Evolutionary conservation across 2,113 vertebrate species (phyloP).

Genomic region (Tringa solitaria): DNA sequence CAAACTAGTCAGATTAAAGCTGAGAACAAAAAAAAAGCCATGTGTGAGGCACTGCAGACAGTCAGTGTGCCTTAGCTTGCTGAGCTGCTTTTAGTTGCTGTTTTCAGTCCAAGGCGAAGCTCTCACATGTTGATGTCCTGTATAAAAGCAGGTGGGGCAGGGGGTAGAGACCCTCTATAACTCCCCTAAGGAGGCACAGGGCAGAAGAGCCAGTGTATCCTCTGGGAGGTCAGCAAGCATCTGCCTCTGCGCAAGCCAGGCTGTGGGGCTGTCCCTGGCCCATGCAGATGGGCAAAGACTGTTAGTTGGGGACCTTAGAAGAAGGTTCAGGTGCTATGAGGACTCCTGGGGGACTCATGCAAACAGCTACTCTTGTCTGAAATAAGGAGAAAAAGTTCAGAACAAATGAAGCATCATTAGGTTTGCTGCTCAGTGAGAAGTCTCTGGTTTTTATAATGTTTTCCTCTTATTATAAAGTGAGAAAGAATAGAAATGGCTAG

Average conservation of each 20-base stretch:
- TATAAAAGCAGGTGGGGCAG: not conserved
- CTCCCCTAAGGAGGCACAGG: not conserved
- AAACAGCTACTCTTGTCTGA: not conserved
- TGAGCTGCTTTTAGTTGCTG: not conserved
- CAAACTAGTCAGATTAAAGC: not conserved
- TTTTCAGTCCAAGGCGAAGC: not conserved
- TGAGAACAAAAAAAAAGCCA: not conserved
- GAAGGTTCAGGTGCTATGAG: not conserved
- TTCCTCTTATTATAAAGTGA: not conserved
- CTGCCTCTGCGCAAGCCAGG: not conserved
- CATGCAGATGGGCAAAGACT: not conserved
- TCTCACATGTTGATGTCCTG: not conserved
- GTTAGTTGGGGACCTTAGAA: not conserved
- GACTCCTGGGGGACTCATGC: not conserved
- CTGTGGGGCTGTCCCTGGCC: no score
- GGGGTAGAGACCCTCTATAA: not conserved
- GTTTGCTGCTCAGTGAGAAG: not conserved
- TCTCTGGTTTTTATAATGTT: not conserved
- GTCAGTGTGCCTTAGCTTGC: not conserved
- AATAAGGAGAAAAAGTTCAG: not conserved
- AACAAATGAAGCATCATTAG: not conserved
- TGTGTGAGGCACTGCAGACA: not conserved
- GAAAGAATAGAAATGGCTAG: not conserved
- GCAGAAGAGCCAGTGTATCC: no score
- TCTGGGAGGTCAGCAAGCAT: not conserved